phyloP scores from a whole-genome alignment of 1,140 invertebrate species.

The Hestina assimilis region DNA sequence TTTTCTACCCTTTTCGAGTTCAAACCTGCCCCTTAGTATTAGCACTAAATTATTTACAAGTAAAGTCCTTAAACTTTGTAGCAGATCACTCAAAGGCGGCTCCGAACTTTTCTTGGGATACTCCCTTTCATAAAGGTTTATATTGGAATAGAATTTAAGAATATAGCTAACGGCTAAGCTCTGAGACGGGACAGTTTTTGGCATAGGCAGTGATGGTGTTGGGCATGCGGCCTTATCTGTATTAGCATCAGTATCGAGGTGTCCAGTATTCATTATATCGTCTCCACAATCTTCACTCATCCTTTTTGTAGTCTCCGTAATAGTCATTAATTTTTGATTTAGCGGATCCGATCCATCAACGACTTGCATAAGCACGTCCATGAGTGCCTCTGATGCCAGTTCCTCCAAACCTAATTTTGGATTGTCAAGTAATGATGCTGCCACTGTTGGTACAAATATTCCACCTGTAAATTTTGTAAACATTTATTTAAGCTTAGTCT shows the following conservation, averaged over 20 bases:
- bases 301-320: conserved; percentile 71
- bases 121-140: conserved; percentile 83
- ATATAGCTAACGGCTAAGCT: conserved; percentile 79
- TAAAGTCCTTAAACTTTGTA: conserved; percentile 64
- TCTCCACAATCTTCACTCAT: conserved; percentile 61
- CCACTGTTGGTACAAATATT: conserved; percentile 83
- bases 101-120: conserved; percentile 84
- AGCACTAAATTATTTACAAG: conserved; percentile 70
- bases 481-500: neutral
- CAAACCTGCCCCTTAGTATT: conserved; percentile 61
- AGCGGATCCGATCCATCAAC: conserved; percentile 81
- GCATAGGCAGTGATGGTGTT: conserved; percentile 54
- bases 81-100: conserved; percentile 74
- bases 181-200: conserved; percentile 65
- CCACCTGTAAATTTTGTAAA: conserved; percentile 57
- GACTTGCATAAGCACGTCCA: conserved; percentile 84
- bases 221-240: conserved; percentile 58
- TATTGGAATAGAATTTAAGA: conserved; percentile 83
- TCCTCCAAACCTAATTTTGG: conserved; percentile 74
- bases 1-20: conserved; percentile 59
- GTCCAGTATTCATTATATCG: conserved; percentile 54
- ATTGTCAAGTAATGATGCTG: conserved; percentile 74
- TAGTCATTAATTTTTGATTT: conserved; percentile 76
- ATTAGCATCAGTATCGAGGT: conserved; percentile 49
- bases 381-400: conserved; percentile 82